Evolutionary conservation across 2,888 invertebrate species (phyloP).

Genomic region (Andrena minutula): DNA sequence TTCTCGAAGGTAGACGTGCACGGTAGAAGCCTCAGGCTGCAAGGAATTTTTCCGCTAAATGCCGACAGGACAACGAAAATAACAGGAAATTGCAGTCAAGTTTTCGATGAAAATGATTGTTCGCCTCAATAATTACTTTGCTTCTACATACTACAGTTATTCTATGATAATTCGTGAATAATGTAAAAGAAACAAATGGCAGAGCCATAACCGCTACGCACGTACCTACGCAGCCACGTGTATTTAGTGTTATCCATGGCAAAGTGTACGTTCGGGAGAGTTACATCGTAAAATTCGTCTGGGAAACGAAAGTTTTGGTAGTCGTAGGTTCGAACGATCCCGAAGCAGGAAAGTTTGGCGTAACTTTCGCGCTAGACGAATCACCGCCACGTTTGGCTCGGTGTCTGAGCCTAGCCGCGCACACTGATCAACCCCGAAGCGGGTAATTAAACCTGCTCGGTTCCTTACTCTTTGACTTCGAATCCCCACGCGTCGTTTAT

Average conservation of each 20-base stretch:
- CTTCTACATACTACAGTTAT: too few relatives aligned
- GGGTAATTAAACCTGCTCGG: slow-evolving; percentile 65
- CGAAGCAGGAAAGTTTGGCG: slow-evolving; percentile 52
- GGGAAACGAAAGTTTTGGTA: slow-evolving; percentile 56
- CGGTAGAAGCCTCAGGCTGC: too few relatives aligned
- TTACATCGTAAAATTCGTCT: slow-evolving; percentile 60
- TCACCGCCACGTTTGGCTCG: slow-evolving; percentile 59
- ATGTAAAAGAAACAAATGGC: background rate
- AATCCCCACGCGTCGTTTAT: slow-evolving; percentile 59
- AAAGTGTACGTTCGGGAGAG: background rate
- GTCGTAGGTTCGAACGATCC: slow-evolving; percentile 34
- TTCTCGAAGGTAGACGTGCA: too few relatives aligned
- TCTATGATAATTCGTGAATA: background rate
- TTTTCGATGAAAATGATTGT: too few relatives aligned
- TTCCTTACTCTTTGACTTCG: slow-evolving; percentile 49
- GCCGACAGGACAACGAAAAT: too few relatives aligned
- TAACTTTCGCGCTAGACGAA: slow-evolving; percentile 68
- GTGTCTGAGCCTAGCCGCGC: slow-evolving; percentile 50
- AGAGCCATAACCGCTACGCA: background rate
- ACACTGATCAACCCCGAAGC: slow-evolving; percentile 62
- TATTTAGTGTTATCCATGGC: slow-evolving; percentile 19
- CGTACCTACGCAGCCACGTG: background rate
- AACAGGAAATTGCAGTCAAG: too few relatives aligned
- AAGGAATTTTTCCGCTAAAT: too few relatives aligned
- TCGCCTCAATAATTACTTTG: too few relatives aligned